Evolutionary conservation across 2,113 vertebrate species (phyloP).

Genomic region (Engystomops pustulosus): DNA sequence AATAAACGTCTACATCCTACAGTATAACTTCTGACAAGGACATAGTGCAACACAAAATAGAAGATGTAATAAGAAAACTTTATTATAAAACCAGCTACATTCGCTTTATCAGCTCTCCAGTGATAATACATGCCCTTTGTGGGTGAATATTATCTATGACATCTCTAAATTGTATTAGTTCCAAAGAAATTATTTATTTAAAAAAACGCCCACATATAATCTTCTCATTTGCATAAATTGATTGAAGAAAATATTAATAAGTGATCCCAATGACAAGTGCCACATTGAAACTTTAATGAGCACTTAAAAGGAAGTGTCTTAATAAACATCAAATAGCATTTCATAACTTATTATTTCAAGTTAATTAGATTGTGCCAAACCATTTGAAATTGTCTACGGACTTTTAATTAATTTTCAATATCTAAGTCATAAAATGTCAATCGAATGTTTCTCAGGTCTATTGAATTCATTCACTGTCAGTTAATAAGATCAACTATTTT

Average conservation of each 20-base stretch:
- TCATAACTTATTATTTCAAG: conserved; percentile 59
- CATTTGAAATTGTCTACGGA: conserved; percentile 56
- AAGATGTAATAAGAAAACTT: conserved; percentile 18
- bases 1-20: background rate
- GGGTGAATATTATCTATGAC: background rate
- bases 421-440: conserved; percentile 59
- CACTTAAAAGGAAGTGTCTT: conserved; percentile 58
- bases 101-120: conserved; percentile 36
- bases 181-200: conserved; percentile 41
- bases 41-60: background rate
- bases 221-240: conserved; percentile 31
- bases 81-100: conserved; percentile 43
- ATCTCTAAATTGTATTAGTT: conserved; percentile 21
- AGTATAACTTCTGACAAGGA: conserved; percentile 40
- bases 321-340: conserved; percentile 60
- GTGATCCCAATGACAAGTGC: conserved; percentile 45
- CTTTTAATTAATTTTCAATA: conserved; percentile 60
- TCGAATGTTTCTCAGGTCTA: conserved; percentile 46
- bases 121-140: conserved; percentile 49
- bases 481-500: conserved; percentile 44
- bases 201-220: background rate
- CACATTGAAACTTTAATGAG: conserved; percentile 56
- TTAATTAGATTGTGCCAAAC: conserved; percentile 58
- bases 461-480: conserved; percentile 51
- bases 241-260: conserved; percentile 52